Conservation (phyloP, 2,113 vertebrate species). For the Mesitornis unicolor region DNA sequence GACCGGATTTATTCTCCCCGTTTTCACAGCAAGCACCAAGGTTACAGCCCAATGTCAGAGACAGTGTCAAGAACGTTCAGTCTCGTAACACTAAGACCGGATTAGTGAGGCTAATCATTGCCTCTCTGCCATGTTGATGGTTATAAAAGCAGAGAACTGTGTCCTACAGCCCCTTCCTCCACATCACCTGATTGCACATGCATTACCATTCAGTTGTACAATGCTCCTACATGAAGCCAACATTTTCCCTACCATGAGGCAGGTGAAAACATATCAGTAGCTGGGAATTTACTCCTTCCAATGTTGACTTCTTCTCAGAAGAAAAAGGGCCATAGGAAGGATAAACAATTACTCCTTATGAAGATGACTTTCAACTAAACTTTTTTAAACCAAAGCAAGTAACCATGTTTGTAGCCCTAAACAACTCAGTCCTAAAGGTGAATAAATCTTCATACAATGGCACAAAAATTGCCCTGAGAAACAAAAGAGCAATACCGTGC, state of each 20-base stretch:
- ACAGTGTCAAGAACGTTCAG: neutral
- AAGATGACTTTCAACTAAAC: neutral
- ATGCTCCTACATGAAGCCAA: rapidly evolving
- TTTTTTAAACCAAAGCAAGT: neutral
- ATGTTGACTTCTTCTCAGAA: neutral
- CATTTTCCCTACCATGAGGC: neutral
- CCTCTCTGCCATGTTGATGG: neutral
- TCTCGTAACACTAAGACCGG: neutral
- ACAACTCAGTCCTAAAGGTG: neutral
- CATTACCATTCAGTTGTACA: neutral
- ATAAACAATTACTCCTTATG: neutral
- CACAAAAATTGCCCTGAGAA: neutral
- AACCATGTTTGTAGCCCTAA: neutral
- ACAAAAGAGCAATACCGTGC: rapidly evolving
- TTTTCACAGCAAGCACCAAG: no score
- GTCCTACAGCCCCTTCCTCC: neutral
- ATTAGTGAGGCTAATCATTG: neutral
- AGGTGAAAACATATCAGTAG: neutral
- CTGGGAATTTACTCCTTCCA: neutral
- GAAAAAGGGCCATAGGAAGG: neutral
- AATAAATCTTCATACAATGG: neutral
- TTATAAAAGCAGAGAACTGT: neutral
- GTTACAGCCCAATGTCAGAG: neutral
- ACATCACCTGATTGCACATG: no score
- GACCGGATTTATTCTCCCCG: no score